Evolutionary conservation across 2,888 invertebrate species (phyloP).

Genomic region (Beris chalybata): DNA sequence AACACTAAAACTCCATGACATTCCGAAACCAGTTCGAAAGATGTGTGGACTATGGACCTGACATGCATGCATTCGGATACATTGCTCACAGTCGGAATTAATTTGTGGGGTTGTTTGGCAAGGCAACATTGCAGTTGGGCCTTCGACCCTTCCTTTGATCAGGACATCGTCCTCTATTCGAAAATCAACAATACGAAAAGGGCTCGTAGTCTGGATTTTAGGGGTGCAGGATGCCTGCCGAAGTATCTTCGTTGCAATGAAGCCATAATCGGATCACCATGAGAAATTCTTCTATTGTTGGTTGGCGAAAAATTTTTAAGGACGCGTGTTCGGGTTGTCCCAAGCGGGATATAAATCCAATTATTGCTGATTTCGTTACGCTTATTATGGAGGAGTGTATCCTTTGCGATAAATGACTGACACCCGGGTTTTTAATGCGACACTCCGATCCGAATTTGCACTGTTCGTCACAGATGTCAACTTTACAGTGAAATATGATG

Average conservation of each 20-base stretch:
- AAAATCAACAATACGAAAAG: no score
- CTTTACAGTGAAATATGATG: constrained; percentile 14
- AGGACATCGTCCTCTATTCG: not conserved
- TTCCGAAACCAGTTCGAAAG: not conserved
- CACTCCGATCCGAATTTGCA: not conserved
- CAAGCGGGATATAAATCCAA: constrained; percentile 38
- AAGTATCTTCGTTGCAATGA: constrained; percentile 17
- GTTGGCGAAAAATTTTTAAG: not conserved
- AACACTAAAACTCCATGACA: constrained; percentile 2
- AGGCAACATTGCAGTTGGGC: not conserved
- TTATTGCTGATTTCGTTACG: constrained; percentile 39
- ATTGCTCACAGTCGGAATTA: not conserved
- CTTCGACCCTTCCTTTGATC: not conserved
- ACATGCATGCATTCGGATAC: no score
- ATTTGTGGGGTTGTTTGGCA: constrained; percentile 32
- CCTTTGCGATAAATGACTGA: constrained; percentile 18
- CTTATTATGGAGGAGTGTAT: constrained; percentile 32
- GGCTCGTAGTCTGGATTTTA: no score
- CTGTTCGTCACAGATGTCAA: constrained; percentile 17
- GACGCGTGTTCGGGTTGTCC: constrained; percentile 36
- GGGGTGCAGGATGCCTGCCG: no score
- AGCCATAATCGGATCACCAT: constrained; percentile 26
- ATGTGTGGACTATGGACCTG: constrained; percentile 1
- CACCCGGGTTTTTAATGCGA: constrained; percentile 8
- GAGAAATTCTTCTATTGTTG: not conserved